phyloP scores from a whole-genome alignment of 2,888 invertebrate genomes.

The Dromius quadrimaculatus region DNA sequence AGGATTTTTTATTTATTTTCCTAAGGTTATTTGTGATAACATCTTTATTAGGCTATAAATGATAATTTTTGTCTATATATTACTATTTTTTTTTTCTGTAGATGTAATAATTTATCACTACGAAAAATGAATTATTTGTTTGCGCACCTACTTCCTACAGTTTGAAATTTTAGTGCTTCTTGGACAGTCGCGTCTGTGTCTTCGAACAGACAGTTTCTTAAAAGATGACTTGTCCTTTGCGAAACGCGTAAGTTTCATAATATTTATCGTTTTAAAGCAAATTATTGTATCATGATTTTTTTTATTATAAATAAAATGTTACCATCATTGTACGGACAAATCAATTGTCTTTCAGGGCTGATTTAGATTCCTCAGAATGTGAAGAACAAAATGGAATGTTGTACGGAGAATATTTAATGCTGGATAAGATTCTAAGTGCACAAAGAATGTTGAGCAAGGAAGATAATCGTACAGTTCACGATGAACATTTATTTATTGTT shows the following conservation, averaged over 20 bases:
- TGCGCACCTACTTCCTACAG: not conserved
- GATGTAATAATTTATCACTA: too few species aligned
- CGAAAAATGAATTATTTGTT: too few species aligned
- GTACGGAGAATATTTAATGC: slow-evolving; percentile 90
- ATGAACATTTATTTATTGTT: slow-evolving; percentile 97
- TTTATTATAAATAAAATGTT: not conserved
- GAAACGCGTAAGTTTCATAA: slow-evolving; percentile 57
- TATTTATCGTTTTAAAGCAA: not conserved
- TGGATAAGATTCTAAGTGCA: slow-evolving; percentile 86
- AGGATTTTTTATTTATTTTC: too few species aligned
- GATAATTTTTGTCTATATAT: too few species aligned
- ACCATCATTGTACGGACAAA: not conserved
- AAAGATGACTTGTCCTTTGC: slow-evolving; percentile 61
- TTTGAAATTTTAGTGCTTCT: slow-evolving; percentile 40
- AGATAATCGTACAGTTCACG: slow-evolving; percentile 84
- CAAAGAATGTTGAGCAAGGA: slow-evolving; percentile 85
- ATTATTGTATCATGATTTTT: not conserved
- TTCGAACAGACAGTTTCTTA: slow-evolving; percentile 45
- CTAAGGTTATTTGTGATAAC: too few species aligned
- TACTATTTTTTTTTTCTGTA: too few species aligned
- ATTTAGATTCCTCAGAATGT: slow-evolving; percentile 69
- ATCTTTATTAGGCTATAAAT: too few species aligned
- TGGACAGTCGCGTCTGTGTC: slow-evolving; percentile 56
- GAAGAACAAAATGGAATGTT: slow-evolving; percentile 84
- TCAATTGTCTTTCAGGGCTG: not conserved